Evolutionary conservation across 2,797 vertebrate species (phyloP).

Genomic region (Echiichthys vipera): DNA sequence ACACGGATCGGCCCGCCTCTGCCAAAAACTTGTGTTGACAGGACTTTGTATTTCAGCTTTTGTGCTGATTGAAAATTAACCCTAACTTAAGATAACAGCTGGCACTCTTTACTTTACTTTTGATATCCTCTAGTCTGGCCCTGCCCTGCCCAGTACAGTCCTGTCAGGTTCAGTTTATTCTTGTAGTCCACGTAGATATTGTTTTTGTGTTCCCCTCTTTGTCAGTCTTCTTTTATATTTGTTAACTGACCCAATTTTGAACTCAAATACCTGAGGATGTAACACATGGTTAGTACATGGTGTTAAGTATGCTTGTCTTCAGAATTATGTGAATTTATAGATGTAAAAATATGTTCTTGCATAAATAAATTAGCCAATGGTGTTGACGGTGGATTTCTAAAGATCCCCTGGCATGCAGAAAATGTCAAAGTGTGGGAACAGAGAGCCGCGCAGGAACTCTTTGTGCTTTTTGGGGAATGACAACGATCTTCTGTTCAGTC

Average conservation of each 20-base stretch:
- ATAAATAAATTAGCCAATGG: no score
- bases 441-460: no score
- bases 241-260: background rate
- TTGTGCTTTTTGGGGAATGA: no score
- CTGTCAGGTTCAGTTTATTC: background rate
- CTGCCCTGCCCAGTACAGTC: background rate
- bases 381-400: no score
- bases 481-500: no score
- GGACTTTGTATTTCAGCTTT: background rate
- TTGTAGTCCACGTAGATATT: background rate
- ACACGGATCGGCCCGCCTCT: background rate
- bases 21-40: constrained; percentile 20
- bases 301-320: background rate
- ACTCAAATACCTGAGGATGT: background rate
- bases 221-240: background rate
- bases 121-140: background rate
- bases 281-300: background rate
- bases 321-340: background rate
- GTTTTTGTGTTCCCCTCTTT: background rate
- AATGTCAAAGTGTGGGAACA: no score
- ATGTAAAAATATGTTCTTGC: no score
- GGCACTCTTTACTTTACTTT: background rate
- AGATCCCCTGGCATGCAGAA: no score
- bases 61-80: constrained; percentile 56
- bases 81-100: constrained; percentile 22